Evolutionary conservation across 2,888 invertebrate species (phyloP).

Genomic region (Platycnemis pennipes): DNA sequence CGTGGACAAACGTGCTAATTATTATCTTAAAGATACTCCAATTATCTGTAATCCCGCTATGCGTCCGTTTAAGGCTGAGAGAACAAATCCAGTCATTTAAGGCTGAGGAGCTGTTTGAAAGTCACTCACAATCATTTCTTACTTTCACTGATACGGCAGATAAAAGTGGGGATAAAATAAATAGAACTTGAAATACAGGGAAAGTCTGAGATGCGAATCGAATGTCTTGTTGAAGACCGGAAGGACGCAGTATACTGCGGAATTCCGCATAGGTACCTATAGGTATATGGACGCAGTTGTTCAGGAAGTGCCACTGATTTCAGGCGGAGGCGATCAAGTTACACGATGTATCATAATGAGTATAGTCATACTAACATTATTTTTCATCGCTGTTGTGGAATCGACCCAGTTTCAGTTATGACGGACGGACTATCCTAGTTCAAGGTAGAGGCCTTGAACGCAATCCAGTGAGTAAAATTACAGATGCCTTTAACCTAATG

Average conservation of each 20-base stretch:
- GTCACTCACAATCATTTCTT: slow-evolving; percentile 37
- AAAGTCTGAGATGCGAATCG: slow-evolving; percentile 37
- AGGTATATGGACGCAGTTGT: too few relatives aligned
- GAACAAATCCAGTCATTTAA: slow-evolving; percentile 7
- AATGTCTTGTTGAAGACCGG: not conserved
- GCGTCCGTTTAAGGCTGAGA: not conserved
- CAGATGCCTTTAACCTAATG: too few relatives aligned
- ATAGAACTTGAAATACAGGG: slow-evolving; percentile 34
- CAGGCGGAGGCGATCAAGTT: not conserved
- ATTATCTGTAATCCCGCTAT: not conserved
- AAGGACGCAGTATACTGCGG: not conserved
- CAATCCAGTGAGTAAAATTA: too few relatives aligned
- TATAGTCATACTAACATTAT: not conserved
- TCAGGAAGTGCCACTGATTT: too few relatives aligned
- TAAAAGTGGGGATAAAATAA: not conserved
- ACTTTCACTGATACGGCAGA: slow-evolving; percentile 48
- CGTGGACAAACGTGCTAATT: too few relatives aligned
- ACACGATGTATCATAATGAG: not conserved
- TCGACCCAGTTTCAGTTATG: too few relatives aligned
- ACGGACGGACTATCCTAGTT: too few relatives aligned
- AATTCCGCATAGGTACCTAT: too few relatives aligned
- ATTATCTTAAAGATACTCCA: not conserved
- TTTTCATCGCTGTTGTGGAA: too few relatives aligned
- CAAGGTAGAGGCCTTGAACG: too few relatives aligned
- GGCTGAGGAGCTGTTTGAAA: slow-evolving; percentile 38